Base-by-base conservation (phyloP, 2,797 vertebrate genomes). In the Monodelphis domestica region DNA sequence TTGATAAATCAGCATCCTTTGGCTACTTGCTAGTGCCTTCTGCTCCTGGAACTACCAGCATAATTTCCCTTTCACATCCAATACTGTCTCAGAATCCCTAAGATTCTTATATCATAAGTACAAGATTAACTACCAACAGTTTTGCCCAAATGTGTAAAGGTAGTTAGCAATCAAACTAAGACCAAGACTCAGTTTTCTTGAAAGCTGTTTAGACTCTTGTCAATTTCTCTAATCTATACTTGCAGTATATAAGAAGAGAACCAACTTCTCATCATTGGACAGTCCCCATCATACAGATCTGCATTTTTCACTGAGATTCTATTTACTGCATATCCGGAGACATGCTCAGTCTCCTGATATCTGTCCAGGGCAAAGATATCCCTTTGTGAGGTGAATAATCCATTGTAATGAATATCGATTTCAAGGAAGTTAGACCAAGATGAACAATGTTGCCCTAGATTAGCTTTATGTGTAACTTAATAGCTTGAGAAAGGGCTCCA, bases 381-480 rank as follows among this genome's bases (percentile, higher is more conserved):
- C 52, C 24, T 54, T 96, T 93, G 59, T 54, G 54, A 94, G 70
- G 56, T 63, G 89, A 96, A 95, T 98, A 97, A 95, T 92, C 90
- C 52, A 89, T 94, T 84, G 87, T 97, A 97, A 97, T 96, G 93
- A 97, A 96, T 96, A 97, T 90, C 93, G 94, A 97, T 97, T 94
- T 93, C 0, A 0, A 94, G 87, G 96, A 91, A 97, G 94, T 94
- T 95, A 93, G 78, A 95, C 24, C 50, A 91, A 92, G 55, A 94
- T 95, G 63, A 97, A 95, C 38, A 91, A 4, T 59, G 91, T 84
- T 97, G 87, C 89, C 96, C 87, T 95, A 94, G 89, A 97, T 97
- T 70, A 96, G 90, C 90, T 87, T 93, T 93, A 95, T 97, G 63
- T 94, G 89, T 92, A 94, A 33, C 92, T 96, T 96, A 96, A 94